A percentile compares a stretch with the other conserved stretches of the same genome.
These are phyloP conservation scores for Miniopterus natalensis DNA, from an alignment of 2,113 vertebrate genomes.

Conservation along the genomic window DNA sequence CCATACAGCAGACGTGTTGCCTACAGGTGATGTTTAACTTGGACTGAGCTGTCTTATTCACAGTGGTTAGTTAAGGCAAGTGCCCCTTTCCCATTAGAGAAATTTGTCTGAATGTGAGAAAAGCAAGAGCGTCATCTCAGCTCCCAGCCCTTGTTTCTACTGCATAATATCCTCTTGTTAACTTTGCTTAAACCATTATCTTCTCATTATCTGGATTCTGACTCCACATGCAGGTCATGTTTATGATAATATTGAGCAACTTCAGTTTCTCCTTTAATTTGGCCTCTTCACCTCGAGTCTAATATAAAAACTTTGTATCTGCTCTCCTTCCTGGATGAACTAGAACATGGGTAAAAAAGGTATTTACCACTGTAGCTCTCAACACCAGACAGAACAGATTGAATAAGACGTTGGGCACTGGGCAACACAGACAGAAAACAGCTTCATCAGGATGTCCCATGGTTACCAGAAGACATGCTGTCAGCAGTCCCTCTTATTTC, in stretches of 20 bases:
- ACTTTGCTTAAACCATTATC: not conserved
- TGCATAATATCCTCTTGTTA: not conserved
- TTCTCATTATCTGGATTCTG: not conserved
- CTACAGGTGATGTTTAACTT: not conserved
- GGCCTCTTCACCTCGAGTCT: not conserved
- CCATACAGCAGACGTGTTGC: not conserved
- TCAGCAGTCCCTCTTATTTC: not conserved
- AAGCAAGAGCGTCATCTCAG: not conserved
- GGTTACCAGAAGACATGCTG: not conserved
- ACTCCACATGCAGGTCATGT: not conserved
- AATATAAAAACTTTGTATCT: not conserved
- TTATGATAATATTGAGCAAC: not conserved
- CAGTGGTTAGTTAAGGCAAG: not conserved
- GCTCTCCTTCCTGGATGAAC: not conserved
- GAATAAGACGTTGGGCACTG: not conserved
- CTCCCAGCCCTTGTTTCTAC: not conserved
- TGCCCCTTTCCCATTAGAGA: not conserved
- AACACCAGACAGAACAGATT: not conserved
- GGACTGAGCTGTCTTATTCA: not conserved
- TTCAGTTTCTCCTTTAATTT: not conserved
- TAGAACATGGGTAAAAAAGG: not conserved
- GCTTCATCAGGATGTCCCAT: not conserved
- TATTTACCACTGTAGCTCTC: not conserved
- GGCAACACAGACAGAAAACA: not conserved
- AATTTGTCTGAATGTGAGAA: not conserved